Conservation (phyloP, 2,113 vertebrate species). For the Chionomys nivalis region DNA sequence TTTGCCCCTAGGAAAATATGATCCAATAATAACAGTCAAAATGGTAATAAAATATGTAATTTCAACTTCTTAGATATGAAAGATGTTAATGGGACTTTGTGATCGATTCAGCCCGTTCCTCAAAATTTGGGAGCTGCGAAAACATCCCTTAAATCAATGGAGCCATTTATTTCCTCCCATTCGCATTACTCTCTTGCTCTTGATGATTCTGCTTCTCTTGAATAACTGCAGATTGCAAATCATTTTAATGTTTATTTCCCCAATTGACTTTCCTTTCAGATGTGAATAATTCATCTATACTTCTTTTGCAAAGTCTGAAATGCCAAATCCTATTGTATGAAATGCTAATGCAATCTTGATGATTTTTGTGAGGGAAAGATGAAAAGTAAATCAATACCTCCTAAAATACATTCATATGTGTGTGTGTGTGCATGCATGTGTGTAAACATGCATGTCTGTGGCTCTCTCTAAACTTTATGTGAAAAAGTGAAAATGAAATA, state of each 20-base stretch:
- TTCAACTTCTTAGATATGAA: slow-evolving; percentile 65
- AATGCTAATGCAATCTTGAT: slow-evolving; percentile 74
- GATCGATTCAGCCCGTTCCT: slow-evolving; percentile 67
- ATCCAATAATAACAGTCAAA: slow-evolving; percentile 65
- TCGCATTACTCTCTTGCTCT: slow-evolving; percentile 64
- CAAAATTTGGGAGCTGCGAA: slow-evolving; percentile 73
- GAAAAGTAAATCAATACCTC: slow-evolving; percentile 42
- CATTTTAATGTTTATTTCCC: slow-evolving; percentile 82
- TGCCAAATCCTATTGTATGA: slow-evolving; percentile 74
- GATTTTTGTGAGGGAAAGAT: slow-evolving; percentile 51
- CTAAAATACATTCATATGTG: not conserved
- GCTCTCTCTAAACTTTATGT: not conserved
- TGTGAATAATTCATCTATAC: slow-evolving; percentile 80
- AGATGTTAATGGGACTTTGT: slow-evolving; percentile 68
- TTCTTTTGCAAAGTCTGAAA: slow-evolving; percentile 64
- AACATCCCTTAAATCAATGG: slow-evolving; percentile 77
- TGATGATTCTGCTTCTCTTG: slow-evolving; percentile 74
- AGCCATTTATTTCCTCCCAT: slow-evolving; percentile 75
- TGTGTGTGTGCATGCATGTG: no score
- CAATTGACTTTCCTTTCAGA: slow-evolving; percentile 79
- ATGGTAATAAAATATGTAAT: slow-evolving; percentile 73
- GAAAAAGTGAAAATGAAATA: not conserved
- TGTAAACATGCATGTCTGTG: not conserved
- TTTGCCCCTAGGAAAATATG: slow-evolving; percentile 62
- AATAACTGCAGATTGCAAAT: slow-evolving; percentile 81